Conservation (phyloP, 2,113 vertebrate species). For the Sardina pilchardus region DNA sequence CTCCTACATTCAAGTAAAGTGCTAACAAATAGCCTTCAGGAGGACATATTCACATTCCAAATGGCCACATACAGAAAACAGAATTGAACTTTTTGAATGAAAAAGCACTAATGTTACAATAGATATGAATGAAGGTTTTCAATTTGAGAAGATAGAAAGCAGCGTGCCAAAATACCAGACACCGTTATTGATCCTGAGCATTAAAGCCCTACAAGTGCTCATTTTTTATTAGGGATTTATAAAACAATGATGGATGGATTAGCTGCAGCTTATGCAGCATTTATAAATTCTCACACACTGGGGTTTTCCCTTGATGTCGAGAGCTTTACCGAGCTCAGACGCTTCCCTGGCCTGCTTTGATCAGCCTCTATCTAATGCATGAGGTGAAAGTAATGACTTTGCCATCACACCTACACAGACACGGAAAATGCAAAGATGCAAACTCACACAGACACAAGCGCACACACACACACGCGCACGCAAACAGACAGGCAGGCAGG, state of each 20-base stretch:
- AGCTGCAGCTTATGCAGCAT: not conserved
- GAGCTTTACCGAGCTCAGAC: not conserved
- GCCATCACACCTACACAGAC: not conserved
- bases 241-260: not conserved
- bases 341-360: not conserved
- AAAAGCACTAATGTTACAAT: not conserved
- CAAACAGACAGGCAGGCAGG: no score
- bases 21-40: no score
- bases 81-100: not conserved
- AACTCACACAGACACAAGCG: not conserved
- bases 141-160: not conserved
- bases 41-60: not conserved
- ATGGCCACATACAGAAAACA: not conserved
- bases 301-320: not conserved
- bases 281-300: not conserved
- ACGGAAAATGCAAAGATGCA: not conserved
- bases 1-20: not conserved
- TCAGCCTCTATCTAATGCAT: not conserved
- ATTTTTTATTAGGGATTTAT: not conserved
- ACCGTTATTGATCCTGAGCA: not conserved
- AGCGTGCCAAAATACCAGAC: not conserved
- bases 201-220: not conserved
- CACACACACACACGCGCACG: no score
- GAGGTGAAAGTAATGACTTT: not conserved
- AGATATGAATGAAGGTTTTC: not conserved